Evolutionary conservation across 2,888 invertebrate genomes (phyloP).

Genomic region (Vandiemenella viatica): DNA sequence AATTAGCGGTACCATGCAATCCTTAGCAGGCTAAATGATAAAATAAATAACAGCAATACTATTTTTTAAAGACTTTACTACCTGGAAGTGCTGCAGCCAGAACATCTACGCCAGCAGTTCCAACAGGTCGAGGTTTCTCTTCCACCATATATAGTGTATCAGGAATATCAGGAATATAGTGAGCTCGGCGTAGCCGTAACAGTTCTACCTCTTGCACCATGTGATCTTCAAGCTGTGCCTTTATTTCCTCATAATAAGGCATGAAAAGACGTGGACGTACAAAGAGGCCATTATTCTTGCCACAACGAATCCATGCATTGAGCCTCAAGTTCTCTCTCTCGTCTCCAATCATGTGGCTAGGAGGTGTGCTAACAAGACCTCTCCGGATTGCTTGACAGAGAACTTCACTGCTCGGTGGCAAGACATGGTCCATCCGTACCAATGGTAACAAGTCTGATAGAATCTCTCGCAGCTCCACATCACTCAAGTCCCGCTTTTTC

Average conservation of each 20-base stretch:
- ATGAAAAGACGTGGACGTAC: constrained; percentile 81
- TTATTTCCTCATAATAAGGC: constrained; percentile 89
- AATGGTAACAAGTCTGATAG: constrained; percentile 69
- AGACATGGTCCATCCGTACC: constrained; percentile 76
- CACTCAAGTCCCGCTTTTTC: constrained; percentile 65
- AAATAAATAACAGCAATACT: too few species aligned
- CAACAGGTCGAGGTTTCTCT: constrained; percentile 36
- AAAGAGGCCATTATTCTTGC: constrained; percentile 50
- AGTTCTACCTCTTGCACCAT: constrained; percentile 61
- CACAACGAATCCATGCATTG: constrained; percentile 68
- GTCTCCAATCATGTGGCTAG: constrained; percentile 66
- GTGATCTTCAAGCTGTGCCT: constrained; percentile 71
- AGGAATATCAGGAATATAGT: constrained; percentile 70
- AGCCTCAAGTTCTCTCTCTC: constrained; percentile 48
- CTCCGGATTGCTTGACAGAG: constrained; percentile 43
- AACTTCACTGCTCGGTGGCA: constrained; percentile 69
- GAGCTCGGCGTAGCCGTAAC: constrained; percentile 50
- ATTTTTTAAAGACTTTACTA: constrained; percentile 1
- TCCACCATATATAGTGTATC: constrained; percentile 85
- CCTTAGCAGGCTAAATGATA: too few species aligned
- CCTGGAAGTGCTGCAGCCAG: constrained; percentile 25
- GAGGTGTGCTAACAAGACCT: constrained; percentile 45
- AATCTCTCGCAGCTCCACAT: constrained; percentile 71
- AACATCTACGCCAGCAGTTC: constrained; percentile 44
- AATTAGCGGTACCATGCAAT: too few species aligned